Base-by-base conservation (phyloP, 92 coral and sea anemone species). In the Palythoa caribaeorum region DNA sequence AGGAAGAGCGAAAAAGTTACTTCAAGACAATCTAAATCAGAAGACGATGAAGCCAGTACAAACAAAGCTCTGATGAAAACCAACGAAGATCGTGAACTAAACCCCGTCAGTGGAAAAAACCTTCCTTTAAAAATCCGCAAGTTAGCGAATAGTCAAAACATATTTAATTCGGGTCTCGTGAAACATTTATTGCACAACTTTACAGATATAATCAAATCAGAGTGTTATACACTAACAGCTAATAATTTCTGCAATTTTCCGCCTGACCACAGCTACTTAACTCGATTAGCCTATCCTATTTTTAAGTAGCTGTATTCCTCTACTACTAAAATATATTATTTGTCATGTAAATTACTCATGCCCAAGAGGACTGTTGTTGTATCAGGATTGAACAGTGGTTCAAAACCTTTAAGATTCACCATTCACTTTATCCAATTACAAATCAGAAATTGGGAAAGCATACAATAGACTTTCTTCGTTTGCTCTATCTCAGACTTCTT, bases 371-470 rank as follows among this genome's bases (percentile, higher is more conserved):
- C 28, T 28, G 28, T 28, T 92, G 88, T 77, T 89, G 50, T 92
- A 88, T 75, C 92, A 92, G 13, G 92, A 92, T 84, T 88, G 89
- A 62, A 79, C 73, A 44, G 80, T 79, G 59, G 90, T 86, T n/a
- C 51, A 79, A 81, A 80, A 76, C 68, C 86, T 84, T 21, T 85
- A 85, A 84, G 80, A 91, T 57, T 66, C 88, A 44, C 72, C 85
- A 10, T 91, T 91, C 62, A 74, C 84, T 87, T 75, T 88, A 57
- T 80, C 76, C 57, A 71, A 84, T 57, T 91, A 90, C 35, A 88
- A 88, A 88, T 38, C 21, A 75, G 94, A 91, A 91, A 37, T 88
- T 77, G 94, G 91, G n/a, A 83, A 88, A 53, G 91, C 94, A 28
- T 91, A 81, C 55, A 91, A 83, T 69, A 35, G 94, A 85, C 93